Evolutionary conservation across 2,797 vertebrate genomes (phyloP), one percentile per base, ranked within the genome.

Genomic region (Notamacropus eugenii): DNA sequence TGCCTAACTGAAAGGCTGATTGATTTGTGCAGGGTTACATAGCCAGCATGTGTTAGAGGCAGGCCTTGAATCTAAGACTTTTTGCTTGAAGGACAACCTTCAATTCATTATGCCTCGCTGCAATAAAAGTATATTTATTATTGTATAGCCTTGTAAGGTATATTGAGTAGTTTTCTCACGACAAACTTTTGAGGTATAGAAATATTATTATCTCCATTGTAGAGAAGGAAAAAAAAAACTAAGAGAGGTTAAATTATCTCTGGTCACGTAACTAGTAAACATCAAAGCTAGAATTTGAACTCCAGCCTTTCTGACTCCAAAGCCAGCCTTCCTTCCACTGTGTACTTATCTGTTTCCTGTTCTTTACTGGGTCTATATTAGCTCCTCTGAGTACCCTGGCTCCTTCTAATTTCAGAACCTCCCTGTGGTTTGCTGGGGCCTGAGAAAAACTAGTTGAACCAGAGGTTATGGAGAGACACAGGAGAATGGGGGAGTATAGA

Each of bases 221-320:
- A 50, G 40, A 87, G 74, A 82, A 24, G 40, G 31, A 87, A 50
- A 27, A 82, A 46, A 46, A 87, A 87, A 10, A 87, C 9, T 46
- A 46, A 27, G 2, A 28, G 40, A 46, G 40, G 40, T 50, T 50
- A 87, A 87, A 87, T 87, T 50, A 50, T 87, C 40, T 87, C 40
- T 87, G 40, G 74, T 87, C 40, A 87, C 40, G 28, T 87, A 87
- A 87, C 74, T 14, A 50, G 67, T 87, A 87, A 87, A 9, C 40
- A 87, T 87, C 74, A 87, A 87, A 87, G 74, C 74, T 87, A 87
- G 74, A 87, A 87, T 87, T 87, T 46, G 74, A 50, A 87, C 74
- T 24, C 74, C 74, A 87, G 74, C 9, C 74, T 87, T 87, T 87
- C 74, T 87, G 74, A 46, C 24, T 87, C 40, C 40, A 46, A 46